These are phyloP conservation scores for Pagrus major DNA, from an alignment of 2,113 vertebrate species.

Conservation along the genomic window DNA sequence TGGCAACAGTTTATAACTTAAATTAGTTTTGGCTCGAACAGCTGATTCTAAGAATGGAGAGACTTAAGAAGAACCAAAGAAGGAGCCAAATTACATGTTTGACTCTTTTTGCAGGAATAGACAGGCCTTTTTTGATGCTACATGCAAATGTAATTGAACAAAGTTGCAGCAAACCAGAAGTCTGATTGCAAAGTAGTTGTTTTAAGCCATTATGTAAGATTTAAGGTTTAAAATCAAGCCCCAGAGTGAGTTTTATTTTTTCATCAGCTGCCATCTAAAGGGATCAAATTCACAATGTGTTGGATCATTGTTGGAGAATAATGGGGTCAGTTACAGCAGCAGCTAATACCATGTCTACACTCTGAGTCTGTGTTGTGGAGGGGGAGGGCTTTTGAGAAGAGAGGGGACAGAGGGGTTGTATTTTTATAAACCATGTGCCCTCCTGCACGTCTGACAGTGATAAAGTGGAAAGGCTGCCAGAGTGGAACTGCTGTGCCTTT, in stretches of 20 bases:
- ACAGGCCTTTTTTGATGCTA: background rate
- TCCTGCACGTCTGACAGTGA: conserved; percentile 57
- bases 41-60: conserved; percentile 61
- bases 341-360: conserved; percentile 21
- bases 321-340: conserved; percentile 45
- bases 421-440: conserved; percentile 76
- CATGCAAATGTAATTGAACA: conserved; percentile 7
- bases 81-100: conserved; percentile 26
- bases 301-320: conserved; percentile 39
- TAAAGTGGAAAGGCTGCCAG: conserved; percentile 40
- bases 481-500: conserved; percentile 24
- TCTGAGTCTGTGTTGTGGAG: conserved; percentile 27
- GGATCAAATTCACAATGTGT: background rate
- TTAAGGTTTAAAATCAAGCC: background rate
- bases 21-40: conserved; percentile 69
- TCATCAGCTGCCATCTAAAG: background rate
- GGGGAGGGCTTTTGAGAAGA: conserved; percentile 40
- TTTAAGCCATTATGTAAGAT: background rate
- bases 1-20: conserved; percentile 65
- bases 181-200: background rate
- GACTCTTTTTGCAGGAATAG: background rate
- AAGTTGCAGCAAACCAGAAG: background rate
- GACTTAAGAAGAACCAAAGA: conserved; percentile 41
- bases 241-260: background rate
- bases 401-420: conserved; percentile 57